Conservation (phyloP, 2,888 invertebrate genomes). For the Masnerella sp. region DNA sequence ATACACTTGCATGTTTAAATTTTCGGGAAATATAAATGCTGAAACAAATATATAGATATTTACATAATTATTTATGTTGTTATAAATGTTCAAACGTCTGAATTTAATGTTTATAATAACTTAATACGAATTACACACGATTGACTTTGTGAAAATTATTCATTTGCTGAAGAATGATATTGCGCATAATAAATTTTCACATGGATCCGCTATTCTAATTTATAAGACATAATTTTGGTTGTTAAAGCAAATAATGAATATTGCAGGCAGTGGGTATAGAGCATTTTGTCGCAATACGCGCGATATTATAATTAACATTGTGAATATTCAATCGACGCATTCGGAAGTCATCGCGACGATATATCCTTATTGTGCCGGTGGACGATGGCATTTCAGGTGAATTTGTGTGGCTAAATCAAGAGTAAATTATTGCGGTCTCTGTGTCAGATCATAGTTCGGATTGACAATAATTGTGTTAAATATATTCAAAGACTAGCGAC, state of each 20-base stretch:
- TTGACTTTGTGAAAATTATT: not conserved
- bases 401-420: conserved; percentile 46
- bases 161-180: conserved; percentile 14
- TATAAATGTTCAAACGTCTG: too few species aligned
- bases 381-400: conserved; percentile 47
- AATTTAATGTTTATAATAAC: not conserved
- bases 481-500: conserved; percentile 40
- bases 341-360: conserved; percentile 46
- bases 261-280: not conserved
- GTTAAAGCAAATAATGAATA: conserved; percentile 27
- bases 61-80: too few species aligned
- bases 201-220: conserved; percentile 30
- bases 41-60: too few species aligned
- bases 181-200: conserved; percentile 35
- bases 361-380: conserved; percentile 45
- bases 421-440: conserved; percentile 51
- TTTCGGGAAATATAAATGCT: too few species aligned
- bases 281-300: conserved; percentile 44
- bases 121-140: too few species aligned
- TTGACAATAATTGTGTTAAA: conserved; percentile 46
- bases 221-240: conserved; percentile 33
- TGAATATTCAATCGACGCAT: conserved; percentile 51
- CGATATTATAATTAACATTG: conserved; percentile 56
- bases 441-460: conserved; percentile 43
- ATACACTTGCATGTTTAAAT: too few species aligned